A percentile compares a stretch with the other conserved stretches of the same genome.
phyloP scores from a whole-genome alignment of 1,140 invertebrate genomes.

The Solenopsis invicta region DNA sequence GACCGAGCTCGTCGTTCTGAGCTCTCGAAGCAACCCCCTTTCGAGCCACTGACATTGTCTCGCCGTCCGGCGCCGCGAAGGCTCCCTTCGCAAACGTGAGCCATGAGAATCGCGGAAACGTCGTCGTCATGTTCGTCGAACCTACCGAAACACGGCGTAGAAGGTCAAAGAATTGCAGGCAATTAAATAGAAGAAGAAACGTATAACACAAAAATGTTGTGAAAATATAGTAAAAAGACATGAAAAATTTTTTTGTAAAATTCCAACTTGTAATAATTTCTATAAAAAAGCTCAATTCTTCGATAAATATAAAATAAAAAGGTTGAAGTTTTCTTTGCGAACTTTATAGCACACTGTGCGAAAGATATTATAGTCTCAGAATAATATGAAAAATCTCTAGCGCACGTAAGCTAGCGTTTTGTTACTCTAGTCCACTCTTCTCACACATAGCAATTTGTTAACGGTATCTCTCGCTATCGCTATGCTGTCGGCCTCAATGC shows the following conservation, averaged over 20 bases:
- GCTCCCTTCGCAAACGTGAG: slow-evolving; percentile 9
- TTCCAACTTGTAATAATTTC: not conserved
- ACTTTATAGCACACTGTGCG: not conserved
- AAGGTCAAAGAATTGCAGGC: not conserved
- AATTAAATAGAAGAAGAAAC: not conserved
- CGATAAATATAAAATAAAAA: not conserved
- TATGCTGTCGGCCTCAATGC: slow-evolving; percentile 47
- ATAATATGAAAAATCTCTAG: not conserved
- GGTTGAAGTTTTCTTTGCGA: too few relatives aligned
- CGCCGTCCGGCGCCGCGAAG: slow-evolving; percentile 39
- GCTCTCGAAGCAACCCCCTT: slow-evolving; percentile 16
- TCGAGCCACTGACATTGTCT: slow-evolving; percentile 42
- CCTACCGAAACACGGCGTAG: not conserved
- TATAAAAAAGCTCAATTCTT: not conserved
- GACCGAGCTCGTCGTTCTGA: too few relatives aligned
- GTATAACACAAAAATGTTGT: not conserved
- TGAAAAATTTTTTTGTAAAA: not conserved
- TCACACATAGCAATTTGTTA: slow-evolving; percentile 43
- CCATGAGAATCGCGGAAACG: slow-evolving; percentile 2
- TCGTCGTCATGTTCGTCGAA: not conserved
- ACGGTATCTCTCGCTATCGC: slow-evolving; percentile 1
- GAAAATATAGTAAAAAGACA: not conserved
- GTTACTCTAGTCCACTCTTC: not conserved
- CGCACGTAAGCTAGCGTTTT: not conserved
- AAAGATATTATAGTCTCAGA: not conserved